Base-by-base conservation (phyloP, 1,140 invertebrate species). In the Sweltsa coloradensis region DNA sequence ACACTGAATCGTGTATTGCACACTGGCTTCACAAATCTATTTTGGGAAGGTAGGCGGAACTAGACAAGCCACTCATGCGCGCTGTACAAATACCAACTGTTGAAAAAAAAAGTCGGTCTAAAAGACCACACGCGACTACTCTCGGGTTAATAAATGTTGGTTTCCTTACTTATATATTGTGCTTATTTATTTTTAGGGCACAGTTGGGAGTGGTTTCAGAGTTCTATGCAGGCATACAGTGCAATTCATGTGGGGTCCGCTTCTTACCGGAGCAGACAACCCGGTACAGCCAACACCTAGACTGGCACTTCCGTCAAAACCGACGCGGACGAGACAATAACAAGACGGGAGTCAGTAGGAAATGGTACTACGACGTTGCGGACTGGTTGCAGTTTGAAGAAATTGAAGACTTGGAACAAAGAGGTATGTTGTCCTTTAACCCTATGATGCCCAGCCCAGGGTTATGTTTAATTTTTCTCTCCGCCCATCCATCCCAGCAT, bases 271-370 rank as follows among this genome's bases (percentile, higher is more conserved):
- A 90, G 61, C 80, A 89, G 56, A 89, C 86, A 1, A 83, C 88
- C 23, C 78, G 81, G 44, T 89, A 97, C 61, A 86, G 86, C 51
- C 85, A 91, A 60, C 94, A 97, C 68, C 72, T 97, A 23, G 92
- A 97, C 67, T 97, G 94, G 93, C 94, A 97, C 69, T 97, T 97
- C 66, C 69, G 92, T 7, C 86, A 91, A 63, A 97, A 97, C 65
- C 70, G 89, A 7, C 71, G 82, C 34, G 89, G 91, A 56, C 80
- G 88, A 48, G 87, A 91, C 56, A 85, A 85, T 1, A 78, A 81
- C 0, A 74, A 85, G 19, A 83, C 89, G 40, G 84, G 88, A 0
- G 82, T 85, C 52, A 85, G 83, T 13, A 68, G 91, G 5, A 77
- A 81, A 47, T 94, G 89, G 86, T 93, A 88, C 63, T 95, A 93